Conservation (phyloP, 2,888 invertebrate species). For the Himalopsyche anomala region DNA sequence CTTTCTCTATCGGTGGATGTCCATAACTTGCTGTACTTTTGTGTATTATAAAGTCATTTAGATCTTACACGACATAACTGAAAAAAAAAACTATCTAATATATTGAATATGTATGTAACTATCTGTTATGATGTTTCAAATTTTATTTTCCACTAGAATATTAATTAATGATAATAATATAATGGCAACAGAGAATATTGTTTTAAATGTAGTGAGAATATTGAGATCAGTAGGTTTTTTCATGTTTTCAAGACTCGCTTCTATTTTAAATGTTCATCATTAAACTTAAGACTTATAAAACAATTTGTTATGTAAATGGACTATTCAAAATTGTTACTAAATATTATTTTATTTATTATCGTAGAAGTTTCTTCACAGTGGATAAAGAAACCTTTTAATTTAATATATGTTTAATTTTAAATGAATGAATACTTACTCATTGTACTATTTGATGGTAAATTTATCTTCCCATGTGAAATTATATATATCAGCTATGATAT, state of each 20-base stretch:
- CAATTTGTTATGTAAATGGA: constrained; percentile 42
- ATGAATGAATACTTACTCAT: not conserved
- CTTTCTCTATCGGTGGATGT: constrained; percentile 64
- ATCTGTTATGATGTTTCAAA: constrained; percentile 63
- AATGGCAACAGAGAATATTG: constrained; percentile 58
- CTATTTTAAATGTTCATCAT: constrained; percentile 40
- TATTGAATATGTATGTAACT: constrained; percentile 55
- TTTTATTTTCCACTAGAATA: constrained; percentile 62
- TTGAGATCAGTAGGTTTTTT: constrained; percentile 40
- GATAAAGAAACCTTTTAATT: not conserved
- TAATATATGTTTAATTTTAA: not conserved
- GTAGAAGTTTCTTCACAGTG: not conserved
- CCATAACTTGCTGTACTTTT: constrained; percentile 61
- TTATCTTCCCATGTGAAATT: constrained; percentile 19
- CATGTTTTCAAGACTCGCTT: constrained; percentile 48
- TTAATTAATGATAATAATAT: constrained; percentile 50
- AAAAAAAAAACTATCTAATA: constrained; percentile 45
- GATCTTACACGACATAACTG: constrained; percentile 53
- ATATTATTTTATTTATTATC: not conserved
- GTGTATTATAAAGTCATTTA: constrained; percentile 63
- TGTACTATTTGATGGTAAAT: not conserved
- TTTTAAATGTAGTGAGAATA: constrained; percentile 29
- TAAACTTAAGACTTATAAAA: constrained; percentile 44
- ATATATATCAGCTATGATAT: not conserved
- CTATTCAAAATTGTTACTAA: constrained; percentile 13